Base-by-base conservation (phyloP, 2,888 invertebrate genomes). In the Junonia oenone region DNA sequence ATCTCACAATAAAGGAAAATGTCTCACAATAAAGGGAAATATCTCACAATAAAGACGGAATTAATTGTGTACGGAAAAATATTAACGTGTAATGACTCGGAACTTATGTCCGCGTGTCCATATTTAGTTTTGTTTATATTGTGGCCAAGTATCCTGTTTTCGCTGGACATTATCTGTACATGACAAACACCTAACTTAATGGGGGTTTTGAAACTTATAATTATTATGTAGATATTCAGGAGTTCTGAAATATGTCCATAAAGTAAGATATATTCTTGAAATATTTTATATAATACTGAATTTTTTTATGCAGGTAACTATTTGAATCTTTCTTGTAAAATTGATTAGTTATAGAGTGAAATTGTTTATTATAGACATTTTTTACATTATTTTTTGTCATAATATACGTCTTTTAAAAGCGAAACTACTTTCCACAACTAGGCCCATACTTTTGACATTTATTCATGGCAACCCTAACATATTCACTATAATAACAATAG, bases 61-160 rank as follows among this genome's bases (percentile, higher is more conserved):
- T 60, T 52, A 50, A 60, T 58, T 58, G 55, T 55, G 58, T 55
- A 58, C 55, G 60, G 58, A 58, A 56, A 58, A 43, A 22, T 73
- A 78, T 75, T 72, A 72, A 71, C 69, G 74, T 67, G 76, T 78
- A 82, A 82, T 82, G 81, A 81, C 56, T 63, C 69, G 71, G 78
- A 83, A 82, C 82, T 75, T 72, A 71, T 71, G 73, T 68, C 61
- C 59, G 47, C 43, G 51, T 38, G 40, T 46, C 45, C 35, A 35
- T 47, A 47, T 51, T 51, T 47, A 43, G 40, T 51, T 51, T 33
- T 33, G 17, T 40, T 19, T 19, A 19, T 5, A 11, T 40, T n/a
- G 38, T 17, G 11, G 15, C 38, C 17, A 40, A 8, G 11, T 4
- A 19, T 6, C 0, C 1, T 6, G n/a, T 4, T n/a, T 40, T 40